These are phyloP conservation scores for Eremophila alpestris DNA, from an alignment of 2,797 vertebrate species.

Conservation along the genomic window DNA sequence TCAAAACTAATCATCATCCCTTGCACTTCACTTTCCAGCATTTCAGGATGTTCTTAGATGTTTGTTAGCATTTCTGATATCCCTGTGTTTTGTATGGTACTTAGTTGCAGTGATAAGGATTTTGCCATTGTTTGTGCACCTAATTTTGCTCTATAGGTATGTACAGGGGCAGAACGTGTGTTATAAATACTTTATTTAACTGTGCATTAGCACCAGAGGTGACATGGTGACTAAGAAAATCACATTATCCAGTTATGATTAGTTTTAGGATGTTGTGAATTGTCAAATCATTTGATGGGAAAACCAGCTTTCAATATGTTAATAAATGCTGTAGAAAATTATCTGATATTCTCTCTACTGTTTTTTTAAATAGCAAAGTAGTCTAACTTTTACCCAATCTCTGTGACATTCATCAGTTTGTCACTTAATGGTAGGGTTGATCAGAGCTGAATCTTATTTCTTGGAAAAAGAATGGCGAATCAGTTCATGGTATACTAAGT, in stretches of 20 bases:
- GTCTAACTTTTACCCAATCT: conserved; percentile 69
- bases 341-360: conserved; percentile 34
- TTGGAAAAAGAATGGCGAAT: conserved; percentile 76
- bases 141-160: not conserved
- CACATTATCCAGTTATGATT: not conserved
- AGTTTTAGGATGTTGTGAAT: conserved; percentile 13
- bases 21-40: not conserved
- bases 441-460: conserved; percentile 77
- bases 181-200: not conserved
- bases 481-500: conserved; percentile 83
- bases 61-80: not conserved
- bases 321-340: conserved; percentile 25
- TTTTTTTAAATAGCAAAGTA: conserved; percentile 53
- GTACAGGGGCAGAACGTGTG: not conserved
- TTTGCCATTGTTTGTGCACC: not conserved
- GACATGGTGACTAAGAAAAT: conserved; percentile 12
- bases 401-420: conserved; percentile 76
- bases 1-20: not conserved
- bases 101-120: not conserved
- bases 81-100: not conserved
- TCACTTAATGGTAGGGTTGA: conserved; percentile 80
- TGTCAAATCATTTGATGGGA: conserved; percentile 19
- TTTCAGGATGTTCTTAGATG: not conserved
- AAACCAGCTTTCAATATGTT: conserved; percentile 13
- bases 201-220: not conserved